Evolutionary conservation across 2,113 vertebrate genomes (phyloP), one percentile per base, ranked within the genome.

Genomic region (Aldabrachelys gigantea): DNA sequence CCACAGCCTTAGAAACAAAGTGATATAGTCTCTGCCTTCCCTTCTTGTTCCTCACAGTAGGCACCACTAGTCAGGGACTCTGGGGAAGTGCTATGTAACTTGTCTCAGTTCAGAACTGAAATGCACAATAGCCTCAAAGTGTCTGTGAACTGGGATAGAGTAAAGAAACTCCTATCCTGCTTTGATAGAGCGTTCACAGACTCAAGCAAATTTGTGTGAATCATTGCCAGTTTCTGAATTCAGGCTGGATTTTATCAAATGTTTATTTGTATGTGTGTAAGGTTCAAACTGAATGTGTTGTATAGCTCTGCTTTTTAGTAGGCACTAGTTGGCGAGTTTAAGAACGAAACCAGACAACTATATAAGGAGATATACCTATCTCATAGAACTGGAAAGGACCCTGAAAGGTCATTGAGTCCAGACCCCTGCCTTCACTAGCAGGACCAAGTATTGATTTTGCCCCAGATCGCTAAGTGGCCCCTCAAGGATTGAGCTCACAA

Each of bases 41-140:
- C 0, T 80, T 38, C 12, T 1, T 1, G 8, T 57, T 41, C 72
- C 81, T 84, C 59, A 49, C 56, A 84, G 47, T n/a, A 52, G 53
- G 17, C 4, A 72, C 0, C 0, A 4, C 38, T 31, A 2, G 21
- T 53, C 22, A 29, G 57, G 38, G 41, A 76, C 75, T 27, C 4
- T 47, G 41, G 75, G 41, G 41, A 29, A 19, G 19, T 78, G 29
- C 31, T 91, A 4, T 27, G 59, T 89, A 86, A 84, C 19, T 8
- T 19, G 52, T 72, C 14, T 86, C 59, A 6, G 5, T 72, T 81
- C 8, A 16, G 41, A 10, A 25, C 79, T 79, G 50, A 31, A 25
- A 44, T 89, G 78, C 6, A 8, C 12, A 75, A 75, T 6, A 38
- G 8, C 3, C 21, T 89, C 49, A 50, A 82, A 89, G 78, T 8